These are phyloP conservation scores for Tarsius wallacei DNA, from an alignment of 2,797 vertebrate species.

Conservation along the genomic window DNA sequence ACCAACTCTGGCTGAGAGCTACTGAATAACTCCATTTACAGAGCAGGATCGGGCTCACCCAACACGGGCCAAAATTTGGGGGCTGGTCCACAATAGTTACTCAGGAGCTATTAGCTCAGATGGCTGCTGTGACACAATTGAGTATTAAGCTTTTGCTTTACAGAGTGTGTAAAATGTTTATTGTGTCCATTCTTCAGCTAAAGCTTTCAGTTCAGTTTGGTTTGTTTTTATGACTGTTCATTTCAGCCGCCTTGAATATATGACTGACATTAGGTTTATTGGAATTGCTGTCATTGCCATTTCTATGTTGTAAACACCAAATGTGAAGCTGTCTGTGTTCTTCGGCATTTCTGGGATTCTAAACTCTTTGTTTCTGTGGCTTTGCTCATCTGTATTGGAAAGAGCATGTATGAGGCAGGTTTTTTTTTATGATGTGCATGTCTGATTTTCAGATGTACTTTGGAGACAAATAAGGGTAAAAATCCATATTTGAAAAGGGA, in stretches of 20 bases:
- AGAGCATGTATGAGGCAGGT: background rate
- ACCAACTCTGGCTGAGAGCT: background rate
- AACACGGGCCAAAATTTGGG: background rate
- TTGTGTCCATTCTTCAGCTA: conserved; percentile 73
- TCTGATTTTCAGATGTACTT: conserved; percentile 58
- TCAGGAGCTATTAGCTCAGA: background rate
- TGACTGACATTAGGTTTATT: conserved; percentile 72
- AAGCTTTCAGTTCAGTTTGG: conserved; percentile 69
- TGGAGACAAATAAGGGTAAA: conserved; percentile 43
- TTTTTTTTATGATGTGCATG: conserved; percentile 11
- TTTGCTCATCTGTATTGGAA: conserved; percentile 9
- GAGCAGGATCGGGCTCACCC: background rate
- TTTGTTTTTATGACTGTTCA: conserved; percentile 80
- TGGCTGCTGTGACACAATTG: background rate
- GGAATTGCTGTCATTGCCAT: conserved; percentile 36
- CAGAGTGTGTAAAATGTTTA: conserved; percentile 70
- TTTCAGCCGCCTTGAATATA: conserved; percentile 70
- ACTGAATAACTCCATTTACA: background rate
- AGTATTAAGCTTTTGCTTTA: conserved; percentile 71
- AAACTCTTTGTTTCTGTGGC: background rate
- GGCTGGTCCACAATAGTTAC: background rate
- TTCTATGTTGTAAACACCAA: conserved; percentile 55
- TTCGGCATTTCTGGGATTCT: background rate
- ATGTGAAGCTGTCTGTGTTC: conserved; percentile 11
- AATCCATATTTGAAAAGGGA: conserved; percentile 29